These are phyloP conservation scores for Ameiurus melas DNA, from an alignment of 2,113 vertebrate species.

Conservation along the genomic window DNA sequence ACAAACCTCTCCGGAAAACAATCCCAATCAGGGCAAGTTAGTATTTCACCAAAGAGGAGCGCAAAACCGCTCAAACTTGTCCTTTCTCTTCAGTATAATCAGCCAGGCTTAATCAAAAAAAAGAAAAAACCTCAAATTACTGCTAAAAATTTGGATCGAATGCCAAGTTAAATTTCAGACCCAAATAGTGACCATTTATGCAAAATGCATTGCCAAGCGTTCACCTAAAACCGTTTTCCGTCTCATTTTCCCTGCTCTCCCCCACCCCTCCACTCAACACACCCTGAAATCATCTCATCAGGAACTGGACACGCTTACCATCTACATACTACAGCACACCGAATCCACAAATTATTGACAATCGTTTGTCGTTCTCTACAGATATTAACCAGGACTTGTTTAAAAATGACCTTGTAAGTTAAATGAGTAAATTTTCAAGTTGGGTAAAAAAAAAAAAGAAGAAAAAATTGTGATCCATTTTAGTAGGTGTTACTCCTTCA, in stretches of 20 bases:
- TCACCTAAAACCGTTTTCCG: background rate
- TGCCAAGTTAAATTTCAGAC: background rate
- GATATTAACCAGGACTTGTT: conserved; percentile 60
- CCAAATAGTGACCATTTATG: background rate
- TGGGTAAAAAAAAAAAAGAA: background rate
- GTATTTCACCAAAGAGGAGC: conserved; percentile 1
- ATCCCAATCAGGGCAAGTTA: conserved; percentile 29
- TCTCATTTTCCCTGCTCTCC: conserved; percentile 44
- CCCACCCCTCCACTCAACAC: conserved; percentile 65
- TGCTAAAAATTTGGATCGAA: conserved; percentile 14
- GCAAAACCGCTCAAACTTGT: conserved; percentile 6
- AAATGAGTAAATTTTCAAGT: background rate
- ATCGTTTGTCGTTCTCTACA: conserved; percentile 48
- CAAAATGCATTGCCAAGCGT: background rate
- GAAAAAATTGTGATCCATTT: background rate
- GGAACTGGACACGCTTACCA: conserved; percentile 10
- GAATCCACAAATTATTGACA: conserved; percentile 61
- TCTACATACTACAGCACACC: conserved; percentile 60
- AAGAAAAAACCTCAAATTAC: background rate
- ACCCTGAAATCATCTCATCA: conserved; percentile 60
- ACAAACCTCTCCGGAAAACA: background rate
- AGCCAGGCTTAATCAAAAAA: conserved; percentile 2
- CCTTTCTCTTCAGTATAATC: background rate
- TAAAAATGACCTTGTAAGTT: conserved; percentile 14
- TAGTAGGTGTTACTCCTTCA: background rate